These are phyloP conservation scores for Anagrus nilaparvatae DNA, from an alignment of 1,140 invertebrate species.

Conservation along the genomic window DNA sequence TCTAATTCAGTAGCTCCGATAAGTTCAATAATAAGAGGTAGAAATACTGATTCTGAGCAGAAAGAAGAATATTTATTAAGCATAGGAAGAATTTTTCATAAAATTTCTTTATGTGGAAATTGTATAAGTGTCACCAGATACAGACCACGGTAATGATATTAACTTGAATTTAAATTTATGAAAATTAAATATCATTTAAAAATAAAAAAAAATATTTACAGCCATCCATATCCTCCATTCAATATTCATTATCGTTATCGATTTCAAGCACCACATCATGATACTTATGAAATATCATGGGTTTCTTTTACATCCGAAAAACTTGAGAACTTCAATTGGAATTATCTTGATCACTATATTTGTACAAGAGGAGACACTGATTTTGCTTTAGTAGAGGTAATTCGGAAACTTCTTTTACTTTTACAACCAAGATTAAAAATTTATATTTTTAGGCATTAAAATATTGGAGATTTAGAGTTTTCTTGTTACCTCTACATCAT, in stretches of 20 bases:
- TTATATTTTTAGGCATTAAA: constrained; percentile 59
- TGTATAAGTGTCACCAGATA: constrained; percentile 89
- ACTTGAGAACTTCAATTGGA: constrained; percentile 95
- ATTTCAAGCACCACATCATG: constrained; percentile 87
- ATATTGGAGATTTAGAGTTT: constrained; percentile 89
- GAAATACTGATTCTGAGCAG: constrained; percentile 41
- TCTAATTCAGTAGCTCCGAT: constrained; percentile 29
- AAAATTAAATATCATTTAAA: constrained; percentile 1
- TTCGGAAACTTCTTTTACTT: constrained; percentile 1
- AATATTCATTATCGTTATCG: constrained; percentile 84
- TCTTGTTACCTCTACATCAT: constrained; percentile 70
- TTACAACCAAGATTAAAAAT: neutral
- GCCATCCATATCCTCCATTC: constrained; percentile 84
- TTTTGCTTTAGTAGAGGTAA: constrained; percentile 73
- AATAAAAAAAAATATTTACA: constrained; percentile 35
- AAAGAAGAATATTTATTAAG: constrained; percentile 74
- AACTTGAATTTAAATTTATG: constrained; percentile 10
- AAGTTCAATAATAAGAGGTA: constrained; percentile 39
- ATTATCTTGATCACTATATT: constrained; percentile 94
- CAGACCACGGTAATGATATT: constrained; percentile 74
- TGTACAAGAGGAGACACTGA: constrained; percentile 86
- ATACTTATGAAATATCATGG: constrained; percentile 89
- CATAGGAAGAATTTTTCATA: constrained; percentile 92
- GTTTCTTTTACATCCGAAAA: constrained; percentile 91
- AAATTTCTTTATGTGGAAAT: constrained; percentile 69